Base-by-base conservation (phyloP, 1,140 invertebrate species). In the Temnothorax nylanderi region DNA sequence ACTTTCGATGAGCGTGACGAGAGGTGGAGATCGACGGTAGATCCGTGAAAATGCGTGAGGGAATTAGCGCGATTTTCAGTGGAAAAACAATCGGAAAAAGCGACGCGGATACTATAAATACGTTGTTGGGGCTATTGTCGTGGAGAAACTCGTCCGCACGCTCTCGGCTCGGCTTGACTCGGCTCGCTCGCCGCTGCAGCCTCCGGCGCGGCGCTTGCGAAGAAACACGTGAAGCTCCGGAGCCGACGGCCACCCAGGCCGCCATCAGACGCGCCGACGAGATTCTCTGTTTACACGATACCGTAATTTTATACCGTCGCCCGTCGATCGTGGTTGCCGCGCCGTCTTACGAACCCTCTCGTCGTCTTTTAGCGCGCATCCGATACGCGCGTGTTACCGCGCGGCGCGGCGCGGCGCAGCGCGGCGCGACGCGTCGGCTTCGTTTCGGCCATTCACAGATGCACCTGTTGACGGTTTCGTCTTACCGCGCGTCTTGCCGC, bases 291-390 rank as follows among this genome's bases (percentile, higher is more conserved):
- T 94, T 94, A 94, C 93, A 94, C 91, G 92, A 93, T 94, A 94
- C 91, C 88, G 93, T 94, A 93, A 94, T 94, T 94, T 94, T 93
- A 94, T 94, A 94, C 93, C 92, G 90, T 93, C 92, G 92, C 93
- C 92, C 92, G 90, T 93, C 92, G 93, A 93, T 94, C 93, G 91
- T 90, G 91, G 88, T 26, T 75, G 81, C 54, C 58, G 41, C 56
- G 56, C 78, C 88, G 47, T 85, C 71, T 89, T 87, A 91, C 89
- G 85, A 89, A 67, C 71, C 85, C 85, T 89, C 80, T 84, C 69
- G 26, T 37, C 13, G 18, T 82, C 51, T 72, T 84, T 84, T 84
- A 84, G 80, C 80, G 80, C 80, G 69, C 80, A 84, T 26, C 69
- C 69, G 69, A 84, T 84, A 84, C 69, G 60, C 75, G 75, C 75